Evolutionary conservation across 2,797 vertebrate species (phyloP).

Genomic region (Notolabrus celidotus): DNA sequence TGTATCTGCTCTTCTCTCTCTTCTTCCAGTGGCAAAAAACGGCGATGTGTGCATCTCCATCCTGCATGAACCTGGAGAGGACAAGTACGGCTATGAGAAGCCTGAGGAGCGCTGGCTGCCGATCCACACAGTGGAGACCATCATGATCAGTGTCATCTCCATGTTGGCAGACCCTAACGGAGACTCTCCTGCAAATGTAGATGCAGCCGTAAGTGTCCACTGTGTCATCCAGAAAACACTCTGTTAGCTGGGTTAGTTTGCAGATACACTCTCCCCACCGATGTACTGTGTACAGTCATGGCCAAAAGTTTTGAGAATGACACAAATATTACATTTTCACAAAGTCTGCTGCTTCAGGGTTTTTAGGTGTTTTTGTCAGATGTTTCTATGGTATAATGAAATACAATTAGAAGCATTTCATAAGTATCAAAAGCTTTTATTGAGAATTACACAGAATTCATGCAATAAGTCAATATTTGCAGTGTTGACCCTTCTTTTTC

Average conservation of each 20-base stretch:
- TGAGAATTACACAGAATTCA: too few species aligned
- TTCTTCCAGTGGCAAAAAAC: conserved; percentile 92
- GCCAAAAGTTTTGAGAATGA: too few species aligned
- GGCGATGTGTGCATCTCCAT: conserved; percentile 98
- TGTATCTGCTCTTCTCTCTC: conserved; percentile 15
- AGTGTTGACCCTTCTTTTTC: too few species aligned
- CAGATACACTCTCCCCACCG: not conserved
- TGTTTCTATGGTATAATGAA: too few species aligned
- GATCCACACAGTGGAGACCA: conserved; percentile 97
- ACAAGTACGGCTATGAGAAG: conserved; percentile 98
- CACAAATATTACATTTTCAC: too few species aligned
- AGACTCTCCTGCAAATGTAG: conserved; percentile 97
- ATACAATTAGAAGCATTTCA: too few species aligned
- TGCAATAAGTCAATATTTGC: too few species aligned
- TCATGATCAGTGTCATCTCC: conserved; percentile 99
- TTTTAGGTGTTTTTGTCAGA: too few species aligned
- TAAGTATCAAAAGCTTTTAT: too few species aligned
- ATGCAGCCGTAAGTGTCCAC: conserved; percentile 91
- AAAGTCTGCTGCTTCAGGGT: too few species aligned
- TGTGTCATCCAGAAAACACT: not conserved
- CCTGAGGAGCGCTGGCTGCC: conserved; percentile 98
- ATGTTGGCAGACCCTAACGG: conserved; percentile 98
- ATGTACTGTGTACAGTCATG: not conserved
- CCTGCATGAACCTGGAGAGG: conserved; percentile 97
- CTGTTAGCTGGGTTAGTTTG: not conserved